These are phyloP conservation scores for Brachionus sp. DNA, from an alignment of 1,140 invertebrate species.

Conservation along the genomic window DNA sequence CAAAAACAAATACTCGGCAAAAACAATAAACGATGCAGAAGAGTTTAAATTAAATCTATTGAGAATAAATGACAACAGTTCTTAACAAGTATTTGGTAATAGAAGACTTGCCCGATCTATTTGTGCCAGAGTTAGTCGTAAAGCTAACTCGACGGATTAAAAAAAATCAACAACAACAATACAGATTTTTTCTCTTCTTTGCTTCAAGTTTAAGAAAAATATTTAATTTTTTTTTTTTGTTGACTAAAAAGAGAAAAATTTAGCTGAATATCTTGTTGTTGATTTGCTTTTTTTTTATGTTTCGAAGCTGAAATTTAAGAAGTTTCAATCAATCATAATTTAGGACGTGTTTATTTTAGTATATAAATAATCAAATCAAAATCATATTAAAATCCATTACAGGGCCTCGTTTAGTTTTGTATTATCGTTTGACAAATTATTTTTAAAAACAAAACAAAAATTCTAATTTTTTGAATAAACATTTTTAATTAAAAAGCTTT, in stretches of 20 bases:
- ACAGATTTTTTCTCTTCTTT: background rate
- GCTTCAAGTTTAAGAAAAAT: slow-evolving; percentile 42
- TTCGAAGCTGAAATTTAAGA: slow-evolving; percentile 25
- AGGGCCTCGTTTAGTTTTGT: background rate
- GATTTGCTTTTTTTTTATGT: slow-evolving; percentile 1
- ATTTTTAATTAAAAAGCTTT: slow-evolving; percentile 38
- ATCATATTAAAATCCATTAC: background rate
- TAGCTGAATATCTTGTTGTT: slow-evolving; percentile 20
- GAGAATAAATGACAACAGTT: background rate
- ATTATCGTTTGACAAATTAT: slow-evolving; percentile 35
- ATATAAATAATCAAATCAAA: slow-evolving; percentile 43
- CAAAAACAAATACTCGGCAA: background rate
- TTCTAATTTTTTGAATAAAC: slow-evolving; percentile 40
- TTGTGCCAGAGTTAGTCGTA: background rate
- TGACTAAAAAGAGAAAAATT: background rate
- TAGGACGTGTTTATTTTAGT: slow-evolving; percentile 41
- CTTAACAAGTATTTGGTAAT: slow-evolving; percentile 38
- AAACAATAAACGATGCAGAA: background rate
- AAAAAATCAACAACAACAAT: slow-evolving; percentile 22
- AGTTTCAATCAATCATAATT: slow-evolving; percentile 42
- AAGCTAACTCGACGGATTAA: background rate
- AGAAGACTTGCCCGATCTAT: background rate
- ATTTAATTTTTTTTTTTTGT: slow-evolving; percentile 1
- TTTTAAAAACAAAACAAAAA: slow-evolving; percentile 41
- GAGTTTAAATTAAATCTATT: slow-evolving; percentile 13